Base-by-base conservation (phyloP, 2,113 vertebrate species). In the Seriola quinqueradiata region DNA sequence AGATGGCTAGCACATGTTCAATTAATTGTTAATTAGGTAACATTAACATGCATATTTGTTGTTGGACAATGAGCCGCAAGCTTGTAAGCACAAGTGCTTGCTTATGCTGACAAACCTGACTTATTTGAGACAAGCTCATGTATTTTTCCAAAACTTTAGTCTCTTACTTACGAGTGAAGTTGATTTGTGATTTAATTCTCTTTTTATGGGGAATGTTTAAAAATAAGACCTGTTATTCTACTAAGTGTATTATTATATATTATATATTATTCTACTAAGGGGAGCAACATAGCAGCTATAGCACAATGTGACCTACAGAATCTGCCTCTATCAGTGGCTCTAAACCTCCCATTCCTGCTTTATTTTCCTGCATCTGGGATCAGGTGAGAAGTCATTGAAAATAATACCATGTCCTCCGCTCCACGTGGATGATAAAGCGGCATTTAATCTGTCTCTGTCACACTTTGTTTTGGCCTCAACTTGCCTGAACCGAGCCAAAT, bases 391-490 rank as follows among this genome's bases (percentile, higher is more conserved):
- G 75, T 83, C 0, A 48, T 4, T 52, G 64, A 73, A 69, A 73
- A 78, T 82, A 50, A 70, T 55, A 48, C 67, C 23, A 23, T 12
- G 16, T 82, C 55, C 32, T 66, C 25, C 63, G 68, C 73, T 77
- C 36, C 76, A 74, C 38, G 25, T 81, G 75, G n/a, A 79, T n/a
- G 83, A 86, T 77, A 77, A 78, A 82, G 78, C 72, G 9, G 64
- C 21, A 55, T 83, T 91, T 90, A 91, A 90, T 90, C 90, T 79
- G 75, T 74, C 81, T 84, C 78, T 81, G 83, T 87, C 91, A 88
- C 73, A 92, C 83, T 92, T 87, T 84, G 85, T 71, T 90, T 90
- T 87, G 90, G 91, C 88, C 36, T 79, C 73, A 82, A 46, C 81
- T 82, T 32, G 71, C 38, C 50, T 77, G 48, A 57, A 89, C 67